These are phyloP conservation scores for Umimayanthus kanabou DNA, from an alignment of 92 coral and sea anemone genomes.

Conservation along the genomic window DNA sequence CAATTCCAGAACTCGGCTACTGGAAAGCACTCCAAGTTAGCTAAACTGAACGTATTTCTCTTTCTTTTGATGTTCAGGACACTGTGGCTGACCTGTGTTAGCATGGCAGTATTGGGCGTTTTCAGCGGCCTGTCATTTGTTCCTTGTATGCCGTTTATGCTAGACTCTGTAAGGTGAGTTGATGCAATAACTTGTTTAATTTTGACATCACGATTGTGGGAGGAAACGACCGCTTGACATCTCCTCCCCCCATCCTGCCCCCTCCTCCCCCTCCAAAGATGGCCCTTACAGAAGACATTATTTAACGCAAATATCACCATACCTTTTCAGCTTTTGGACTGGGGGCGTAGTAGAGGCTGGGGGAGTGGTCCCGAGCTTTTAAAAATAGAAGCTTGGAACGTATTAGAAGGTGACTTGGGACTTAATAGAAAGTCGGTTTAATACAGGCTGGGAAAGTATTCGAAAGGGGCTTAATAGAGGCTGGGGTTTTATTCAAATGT, in stretches of 20 bases:
- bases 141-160: slow-evolving; percentile 42
- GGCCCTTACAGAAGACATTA: too few relatives aligned
- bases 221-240: neutral
- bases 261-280: too few relatives aligned
- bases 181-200: neutral
- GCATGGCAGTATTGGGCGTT: neutral
- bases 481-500: too few relatives aligned
- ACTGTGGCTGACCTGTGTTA: slow-evolving; percentile 26
- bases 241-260: neutral
- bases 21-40: too few relatives aligned
- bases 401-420: neutral
- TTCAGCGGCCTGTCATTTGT: neutral
- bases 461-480: too few relatives aligned
- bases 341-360: neutral
- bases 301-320: neutral
- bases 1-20: too few relatives aligned
- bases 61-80: neutral
- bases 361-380: neutral
- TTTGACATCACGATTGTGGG: too few relatives aligned
- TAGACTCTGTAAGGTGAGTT: slow-evolving; percentile 30
- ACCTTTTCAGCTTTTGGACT: neutral
- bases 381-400: neutral
- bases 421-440: neutral
- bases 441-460: too few relatives aligned
- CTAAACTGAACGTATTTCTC: neutral